Conservation (phyloP, 1,140 invertebrate species). For the Armadillidium nasatum region DNA sequence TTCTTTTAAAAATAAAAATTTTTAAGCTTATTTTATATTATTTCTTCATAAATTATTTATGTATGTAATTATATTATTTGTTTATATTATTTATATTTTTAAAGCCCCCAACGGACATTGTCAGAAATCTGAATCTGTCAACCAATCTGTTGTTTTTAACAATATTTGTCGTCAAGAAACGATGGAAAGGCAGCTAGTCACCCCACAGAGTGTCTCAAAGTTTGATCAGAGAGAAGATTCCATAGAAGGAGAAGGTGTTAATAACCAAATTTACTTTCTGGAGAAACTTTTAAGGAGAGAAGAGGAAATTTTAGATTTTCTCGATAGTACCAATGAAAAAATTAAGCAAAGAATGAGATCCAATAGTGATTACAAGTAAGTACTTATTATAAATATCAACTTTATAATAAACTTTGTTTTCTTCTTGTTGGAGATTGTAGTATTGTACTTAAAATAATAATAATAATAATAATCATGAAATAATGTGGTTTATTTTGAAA, state of each 20-base stretch:
- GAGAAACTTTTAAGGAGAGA: not conserved
- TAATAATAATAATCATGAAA: too few species aligned
- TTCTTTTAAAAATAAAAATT: too few species aligned
- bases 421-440: too few species aligned
- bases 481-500: too few species aligned
- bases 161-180: not conserved
- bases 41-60: too few species aligned
- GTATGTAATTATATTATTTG: too few species aligned
- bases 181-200: not conserved
- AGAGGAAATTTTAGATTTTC: not conserved
- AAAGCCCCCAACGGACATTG: not conserved
- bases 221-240: not conserved
- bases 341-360: not conserved
- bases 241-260: not conserved
- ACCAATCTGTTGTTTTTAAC: not conserved
- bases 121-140: not conserved
- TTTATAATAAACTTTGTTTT: too few species aligned
- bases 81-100: not conserved
- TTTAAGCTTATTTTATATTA: too few species aligned
- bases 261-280: not conserved
- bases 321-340: not conserved
- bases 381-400: not conserved
- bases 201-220: not conserved
- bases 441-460: too few species aligned
- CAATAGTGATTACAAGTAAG: not conserved